Base-by-base conservation (phyloP, 2,113 vertebrate species). In the Syngnathus typhle region DNA sequence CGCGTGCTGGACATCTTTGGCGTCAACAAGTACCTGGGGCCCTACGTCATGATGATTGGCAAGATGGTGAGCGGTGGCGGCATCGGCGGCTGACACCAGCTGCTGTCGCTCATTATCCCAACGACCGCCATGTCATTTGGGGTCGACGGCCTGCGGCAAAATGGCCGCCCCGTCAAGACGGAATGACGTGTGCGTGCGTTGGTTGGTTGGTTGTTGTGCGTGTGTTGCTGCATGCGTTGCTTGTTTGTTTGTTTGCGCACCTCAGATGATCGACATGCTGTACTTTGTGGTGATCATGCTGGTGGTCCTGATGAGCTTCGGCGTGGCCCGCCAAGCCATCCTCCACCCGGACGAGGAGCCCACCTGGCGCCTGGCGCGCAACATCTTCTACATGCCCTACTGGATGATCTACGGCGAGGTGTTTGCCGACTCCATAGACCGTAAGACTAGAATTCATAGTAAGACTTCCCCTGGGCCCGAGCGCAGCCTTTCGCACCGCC, bases 321-420 rank as follows among this genome's bases (percentile, higher is more conserved):
- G 97, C 0, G 96, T 99, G 0, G 95, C 96, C 4, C 92, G 96
- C 0, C 97, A 99, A 80, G 96, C 97, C 38, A 99, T 99, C 80
- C 87, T 98, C 61, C 97, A 99, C 81, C 97, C 97, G 0, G 95
- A 99, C 0, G 97, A 98, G 84, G 92, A 98, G 74, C 96, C 96
- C 0, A 97, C 97, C 0, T 99, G 97, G 97, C 91, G 95, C 2
- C 83, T 99, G 78, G 97, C 96, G 0, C 88, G 95, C 3, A 98
- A 99, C 89, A 98, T 99, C 91, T 99, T 99, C 93, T 99, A 99
- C 88, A 98, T 98, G 96, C 97, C 97, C 1, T 99, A 99, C 87
- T 99, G 97, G 97, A 99, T 99, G 97, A 99, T 99, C 91, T 99
- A 98, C 4, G 97, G 97, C 76, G 97, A 99, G 87, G 96, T 99